Conservation (phyloP, 2,797 vertebrate species). For the Lates japonicus region DNA sequence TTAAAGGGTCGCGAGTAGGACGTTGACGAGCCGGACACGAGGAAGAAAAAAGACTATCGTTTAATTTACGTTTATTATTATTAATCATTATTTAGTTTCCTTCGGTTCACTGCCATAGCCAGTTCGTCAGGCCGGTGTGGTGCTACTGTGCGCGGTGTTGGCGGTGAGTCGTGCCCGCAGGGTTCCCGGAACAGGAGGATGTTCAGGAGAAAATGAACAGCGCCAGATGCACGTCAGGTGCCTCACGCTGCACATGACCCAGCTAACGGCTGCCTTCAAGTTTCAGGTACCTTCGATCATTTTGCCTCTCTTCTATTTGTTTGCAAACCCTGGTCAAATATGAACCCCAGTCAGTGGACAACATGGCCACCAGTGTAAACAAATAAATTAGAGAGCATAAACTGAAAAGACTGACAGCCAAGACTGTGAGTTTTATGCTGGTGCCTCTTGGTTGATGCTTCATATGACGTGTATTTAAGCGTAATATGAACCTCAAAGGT, state of each 20-base stretch:
- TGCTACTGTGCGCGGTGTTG: conserved; percentile 69
- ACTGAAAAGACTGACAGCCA: not conserved
- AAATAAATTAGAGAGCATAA: not conserved
- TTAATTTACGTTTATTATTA: not conserved
- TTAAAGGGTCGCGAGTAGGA: conserved; percentile 43
- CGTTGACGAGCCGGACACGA: not conserved
- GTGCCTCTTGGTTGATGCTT: not conserved
- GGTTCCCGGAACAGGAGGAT: conserved; percentile 67
- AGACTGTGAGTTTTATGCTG: not conserved
- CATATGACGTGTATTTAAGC: not conserved
- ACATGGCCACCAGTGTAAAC: not conserved
- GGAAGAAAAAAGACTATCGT: not conserved
- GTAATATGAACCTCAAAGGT: not conserved
- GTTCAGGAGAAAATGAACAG: conserved; percentile 75
- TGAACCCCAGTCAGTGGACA: not conserved
- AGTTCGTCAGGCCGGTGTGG: conserved; percentile 23
- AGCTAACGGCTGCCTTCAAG: conserved; percentile 77
- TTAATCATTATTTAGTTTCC: not conserved
- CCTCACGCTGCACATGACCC: conserved; percentile 83
- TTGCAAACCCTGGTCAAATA: not conserved
- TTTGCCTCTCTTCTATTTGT: not conserved
- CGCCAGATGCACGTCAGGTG: conserved; percentile 84
- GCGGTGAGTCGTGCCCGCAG: conserved; percentile 64
- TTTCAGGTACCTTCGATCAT: conserved; percentile 68
- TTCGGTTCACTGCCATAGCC: conserved; percentile 57